Percentiles rank a stretch among this genome's conserved stretches.
These are phyloP conservation scores for Exocentrus adspersus DNA, from an alignment of 2,888 invertebrate genomes.

Conservation along the genomic window DNA sequence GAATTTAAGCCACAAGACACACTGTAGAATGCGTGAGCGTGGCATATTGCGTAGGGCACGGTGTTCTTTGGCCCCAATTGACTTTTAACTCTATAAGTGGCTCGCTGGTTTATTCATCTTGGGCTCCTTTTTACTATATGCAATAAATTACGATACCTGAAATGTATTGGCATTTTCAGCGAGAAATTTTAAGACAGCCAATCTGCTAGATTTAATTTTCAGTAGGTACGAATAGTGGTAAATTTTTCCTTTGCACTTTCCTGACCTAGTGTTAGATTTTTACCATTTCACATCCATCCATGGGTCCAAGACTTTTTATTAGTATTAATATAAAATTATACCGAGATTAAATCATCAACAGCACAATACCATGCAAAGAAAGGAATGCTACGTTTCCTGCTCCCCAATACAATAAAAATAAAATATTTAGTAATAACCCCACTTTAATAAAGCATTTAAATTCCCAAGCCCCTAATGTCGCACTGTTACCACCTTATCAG, in stretches of 20 bases:
- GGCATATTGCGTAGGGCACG: constrained; percentile 27
- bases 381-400: not conserved
- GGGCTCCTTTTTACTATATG: constrained; percentile 17
- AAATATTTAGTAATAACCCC: not conserved
- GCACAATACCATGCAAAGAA: not conserved
- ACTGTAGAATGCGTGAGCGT: constrained; percentile 29
- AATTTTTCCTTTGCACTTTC: too few relatives aligned
- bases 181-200: too few relatives aligned
- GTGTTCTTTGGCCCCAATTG: constrained; percentile 32
- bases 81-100: constrained; percentile 25
- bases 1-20: constrained; percentile 19
- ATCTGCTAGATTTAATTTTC: too few relatives aligned
- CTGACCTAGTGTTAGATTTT: too few relatives aligned
- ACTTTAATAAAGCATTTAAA: constrained; percentile 1
- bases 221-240: too few relatives aligned
- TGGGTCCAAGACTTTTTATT: not conserved
- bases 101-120: constrained; percentile 15
- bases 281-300: not conserved
- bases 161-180: constrained; percentile 15
- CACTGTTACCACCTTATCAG: constrained; percentile 3
- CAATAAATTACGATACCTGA: constrained; percentile 31
- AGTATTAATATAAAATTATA: not conserved
- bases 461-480: not conserved
- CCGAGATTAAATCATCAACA: not conserved
- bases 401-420: not conserved